These are phyloP conservation scores for Pipistrellus kuhlii DNA, from an alignment of 2,797 vertebrate genomes.

Conservation along the genomic window DNA sequence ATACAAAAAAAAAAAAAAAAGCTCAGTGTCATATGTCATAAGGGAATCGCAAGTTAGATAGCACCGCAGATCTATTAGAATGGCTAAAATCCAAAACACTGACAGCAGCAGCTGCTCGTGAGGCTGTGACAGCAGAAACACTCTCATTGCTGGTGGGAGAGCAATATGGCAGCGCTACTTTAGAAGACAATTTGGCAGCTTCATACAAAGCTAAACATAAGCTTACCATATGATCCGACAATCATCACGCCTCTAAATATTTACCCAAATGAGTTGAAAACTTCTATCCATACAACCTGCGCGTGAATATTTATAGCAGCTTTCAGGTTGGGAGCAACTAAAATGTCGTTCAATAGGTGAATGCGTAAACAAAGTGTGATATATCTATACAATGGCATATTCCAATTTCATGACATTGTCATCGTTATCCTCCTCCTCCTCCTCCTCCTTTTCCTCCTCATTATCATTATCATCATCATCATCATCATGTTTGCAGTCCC, in stretches of 20 bases:
- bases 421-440: too few relatives aligned
- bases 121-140: not conserved
- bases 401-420: not conserved
- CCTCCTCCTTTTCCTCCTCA: too few relatives aligned
- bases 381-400: not conserved
- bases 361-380: not conserved
- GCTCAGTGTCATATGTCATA: not conserved
- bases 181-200: not conserved
- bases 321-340: not conserved
- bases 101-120: not conserved
- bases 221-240: not conserved
- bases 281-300: not conserved
- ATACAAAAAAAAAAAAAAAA: not conserved
- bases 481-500: not conserved
- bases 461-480: not conserved
- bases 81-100: constrained; percentile 20
- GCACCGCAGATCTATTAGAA: not conserved
- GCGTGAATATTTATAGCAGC: not conserved
- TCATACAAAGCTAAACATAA: not conserved
- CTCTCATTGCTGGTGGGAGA: not conserved
- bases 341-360: not conserved
- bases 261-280: not conserved
- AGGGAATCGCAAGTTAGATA: not conserved
- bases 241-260: not conserved
- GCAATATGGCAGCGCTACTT: not conserved